phyloP scores from a whole-genome alignment of 1,140 invertebrate genomes.

The Sesamia nonagrioides region DNA sequence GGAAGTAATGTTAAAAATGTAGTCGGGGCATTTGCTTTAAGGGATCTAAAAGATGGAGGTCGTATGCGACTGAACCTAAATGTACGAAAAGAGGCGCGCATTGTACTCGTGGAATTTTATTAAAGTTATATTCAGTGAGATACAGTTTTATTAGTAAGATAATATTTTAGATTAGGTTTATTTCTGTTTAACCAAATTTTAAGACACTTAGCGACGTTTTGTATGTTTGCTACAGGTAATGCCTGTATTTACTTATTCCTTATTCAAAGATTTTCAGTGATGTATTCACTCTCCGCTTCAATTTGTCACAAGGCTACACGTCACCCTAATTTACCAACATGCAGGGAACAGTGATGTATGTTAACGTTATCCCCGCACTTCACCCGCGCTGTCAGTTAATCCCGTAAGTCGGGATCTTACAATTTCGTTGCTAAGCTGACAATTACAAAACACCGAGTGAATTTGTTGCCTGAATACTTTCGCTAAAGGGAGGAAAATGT shows the following conservation, averaged over 20 bases:
- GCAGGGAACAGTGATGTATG: slow-evolving; percentile 28
- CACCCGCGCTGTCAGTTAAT: slow-evolving; percentile 11
- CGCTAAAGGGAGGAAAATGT: background rate
- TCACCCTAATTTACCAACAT: slow-evolving; percentile 25
- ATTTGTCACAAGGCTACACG: slow-evolving; percentile 6
- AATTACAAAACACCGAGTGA: slow-evolving; percentile 35
- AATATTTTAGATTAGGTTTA: too few relatives aligned
- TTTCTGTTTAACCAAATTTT: too few relatives aligned
- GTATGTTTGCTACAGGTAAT: too few relatives aligned
- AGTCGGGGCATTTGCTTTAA: background rate
- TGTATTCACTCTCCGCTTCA: background rate
- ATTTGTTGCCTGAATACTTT: background rate
- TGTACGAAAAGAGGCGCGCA: background rate
- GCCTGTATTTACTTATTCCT: too few relatives aligned
- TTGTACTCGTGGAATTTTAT: background rate
- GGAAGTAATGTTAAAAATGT: slow-evolving; percentile 28
- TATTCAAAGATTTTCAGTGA: too few relatives aligned
- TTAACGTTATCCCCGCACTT: slow-evolving; percentile 23
- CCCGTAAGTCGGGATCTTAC: slow-evolving; percentile 29
- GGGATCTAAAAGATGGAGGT: background rate
- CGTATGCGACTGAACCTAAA: background rate
- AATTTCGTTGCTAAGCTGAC: slow-evolving; percentile 25
- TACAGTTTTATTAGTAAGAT: too few relatives aligned
- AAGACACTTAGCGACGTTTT: too few relatives aligned
- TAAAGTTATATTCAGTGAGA: too few relatives aligned